A percentile compares a stretch with the other conserved stretches of the same genome.
Conservation (phyloP, 2,797 vertebrate species). For the Rhodeus uyekii region DNA sequence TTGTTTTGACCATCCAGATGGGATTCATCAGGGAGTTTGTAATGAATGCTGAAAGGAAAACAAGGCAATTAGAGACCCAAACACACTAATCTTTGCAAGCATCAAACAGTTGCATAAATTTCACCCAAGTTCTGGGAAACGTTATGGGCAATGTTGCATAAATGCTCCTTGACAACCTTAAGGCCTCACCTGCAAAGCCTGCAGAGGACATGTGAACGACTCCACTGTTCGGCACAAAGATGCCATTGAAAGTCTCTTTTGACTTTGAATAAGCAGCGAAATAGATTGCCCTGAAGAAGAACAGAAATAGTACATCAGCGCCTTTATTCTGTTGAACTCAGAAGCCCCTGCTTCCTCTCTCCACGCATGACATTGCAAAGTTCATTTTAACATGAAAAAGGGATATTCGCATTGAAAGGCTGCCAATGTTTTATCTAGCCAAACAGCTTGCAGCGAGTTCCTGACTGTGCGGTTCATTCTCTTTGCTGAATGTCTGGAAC, state of each 20-base stretch:
- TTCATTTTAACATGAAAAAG: slow-evolving; percentile 33
- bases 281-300: slow-evolving; percentile 89
- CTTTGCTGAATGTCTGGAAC: slow-evolving; percentile 61
- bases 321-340: neutral
- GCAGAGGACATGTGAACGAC: slow-evolving; percentile 92
- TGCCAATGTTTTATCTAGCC: slow-evolving; percentile 47
- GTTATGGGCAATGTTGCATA: neutral
- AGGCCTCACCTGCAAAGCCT: slow-evolving; percentile 87
- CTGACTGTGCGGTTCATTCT: slow-evolving; percentile 59
- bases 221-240: slow-evolving; percentile 93
- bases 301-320: slow-evolving; percentile 28
- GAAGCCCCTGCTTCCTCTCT: neutral
- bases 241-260: slow-evolving; percentile 89
- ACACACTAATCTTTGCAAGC: neutral
- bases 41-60: slow-evolving; percentile 84
- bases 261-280: slow-evolving; percentile 96
- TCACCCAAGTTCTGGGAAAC: neutral
- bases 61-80: slow-evolving; percentile 3
- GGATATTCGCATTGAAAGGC: slow-evolving; percentile 41
- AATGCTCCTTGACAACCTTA: neutral
- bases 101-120: neutral
- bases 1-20: slow-evolving; percentile 99
- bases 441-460: slow-evolving; percentile 49
- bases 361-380: neutral
- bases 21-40: slow-evolving; percentile 99